Conservation (phyloP, 2,888 invertebrate genomes). For the Eristalinus sepulchralis region DNA sequence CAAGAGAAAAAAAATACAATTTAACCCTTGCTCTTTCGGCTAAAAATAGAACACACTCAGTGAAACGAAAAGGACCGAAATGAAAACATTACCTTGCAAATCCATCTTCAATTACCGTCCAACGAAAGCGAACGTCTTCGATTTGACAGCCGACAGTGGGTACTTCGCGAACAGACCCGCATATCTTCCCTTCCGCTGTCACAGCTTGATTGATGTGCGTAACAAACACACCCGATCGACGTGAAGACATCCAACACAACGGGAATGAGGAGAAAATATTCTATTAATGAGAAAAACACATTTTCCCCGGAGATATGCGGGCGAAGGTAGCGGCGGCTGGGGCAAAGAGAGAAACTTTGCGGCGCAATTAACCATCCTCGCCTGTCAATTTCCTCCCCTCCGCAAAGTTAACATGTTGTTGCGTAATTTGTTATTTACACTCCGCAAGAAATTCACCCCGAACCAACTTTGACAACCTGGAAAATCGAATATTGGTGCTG, state of each 20-base stretch:
- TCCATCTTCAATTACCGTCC: neutral
- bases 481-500: neutral
- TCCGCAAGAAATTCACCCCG: neutral
- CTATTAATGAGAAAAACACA: slow-evolving; percentile 3
- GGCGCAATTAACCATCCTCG: neutral
- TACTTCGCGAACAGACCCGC: neutral
- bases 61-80: neutral
- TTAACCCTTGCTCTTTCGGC: neutral
- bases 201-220: slow-evolving; percentile 2
- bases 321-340: neutral
- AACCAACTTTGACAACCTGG: neutral
- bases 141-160: slow-evolving; percentile 18
- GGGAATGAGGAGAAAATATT: neutral
- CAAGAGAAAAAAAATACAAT: neutral
- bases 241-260: neutral
- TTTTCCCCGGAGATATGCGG: neutral
- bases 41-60: neutral
- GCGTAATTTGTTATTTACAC: slow-evolving; percentile 18
- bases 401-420: neutral
- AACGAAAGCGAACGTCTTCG: neutral
- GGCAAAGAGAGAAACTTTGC: neutral
- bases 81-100: neutral
- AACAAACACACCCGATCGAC: neutral
- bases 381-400: slow-evolving; percentile 13
- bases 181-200: neutral